Evolutionary conservation across 2,113 vertebrate species (phyloP), one percentile per base, ranked within the genome.

Genomic region (Rhinopomastus cyanomelas): DNA sequence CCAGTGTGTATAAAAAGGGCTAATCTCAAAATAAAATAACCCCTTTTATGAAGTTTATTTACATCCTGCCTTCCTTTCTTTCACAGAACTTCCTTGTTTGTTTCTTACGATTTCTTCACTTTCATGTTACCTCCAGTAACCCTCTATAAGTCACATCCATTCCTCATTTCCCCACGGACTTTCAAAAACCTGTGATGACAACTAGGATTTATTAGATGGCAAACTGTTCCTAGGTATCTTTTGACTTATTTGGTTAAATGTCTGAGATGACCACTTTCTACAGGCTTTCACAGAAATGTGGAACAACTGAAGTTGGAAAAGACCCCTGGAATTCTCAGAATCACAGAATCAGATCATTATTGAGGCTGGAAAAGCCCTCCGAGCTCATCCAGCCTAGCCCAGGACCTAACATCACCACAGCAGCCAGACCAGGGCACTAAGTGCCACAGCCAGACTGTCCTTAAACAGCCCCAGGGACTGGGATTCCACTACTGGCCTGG

Each of bases 1-100:
- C 81, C 39, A 27, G 56, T 12, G 39, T n/a, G 16, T 34, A 78
- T 49, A 44, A 53, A 15, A 67, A 67, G 5, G 30, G 34, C 18
- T 52, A 60, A 64, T 26, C 66, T 67, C 91, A 93, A 91, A 94
- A 91, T 87, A 91, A 85, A 94, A 37, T 11, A 22, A 48, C 5
- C 3, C 12, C 53, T 49, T 84, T 92, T 61, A 55, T 32, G 23
- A 86, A 75, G 8, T 19, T 67, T 86, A 81, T 60, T 89, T 81
- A 57, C 14, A 61, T n/a, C 51, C 71, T 49, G 87, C 69, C 81
- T 91, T 91, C 72, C 68, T 91, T 87, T 14, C 55, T 85, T 79
- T 78, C 39, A 75, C 30, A 55, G 22, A 72, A 76, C 67, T 94
- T 90, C 64, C 87, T 93, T 91, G 9, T 29, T 16, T 75, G 52